These are phyloP conservation scores for Petrophora chlorosata DNA, from an alignment of 2,888 invertebrate species.

Conservation along the genomic window DNA sequence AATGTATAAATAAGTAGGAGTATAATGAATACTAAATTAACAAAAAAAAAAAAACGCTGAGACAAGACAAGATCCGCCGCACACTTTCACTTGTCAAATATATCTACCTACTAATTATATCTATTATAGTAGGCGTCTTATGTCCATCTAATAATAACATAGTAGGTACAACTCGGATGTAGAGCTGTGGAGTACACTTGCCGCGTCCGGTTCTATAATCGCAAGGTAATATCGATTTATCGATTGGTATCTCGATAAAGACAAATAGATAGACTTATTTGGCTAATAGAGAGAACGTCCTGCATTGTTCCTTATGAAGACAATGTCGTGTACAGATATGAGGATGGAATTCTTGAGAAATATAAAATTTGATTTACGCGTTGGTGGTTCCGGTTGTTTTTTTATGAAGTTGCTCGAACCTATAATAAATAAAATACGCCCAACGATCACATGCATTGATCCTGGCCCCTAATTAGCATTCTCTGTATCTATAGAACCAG, in stretches of 20 bases:
- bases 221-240: slow-evolving; percentile 39
- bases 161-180: slow-evolving; percentile 27
- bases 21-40: no score
- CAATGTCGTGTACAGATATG: slow-evolving; percentile 17
- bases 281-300: slow-evolving; percentile 26
- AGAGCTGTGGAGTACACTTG: slow-evolving; percentile 41
- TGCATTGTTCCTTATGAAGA: slow-evolving; percentile 27
- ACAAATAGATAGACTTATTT: slow-evolving; percentile 33
- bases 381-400: no score
- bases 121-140: slow-evolving; percentile 34
- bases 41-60: slow-evolving; percentile 6
- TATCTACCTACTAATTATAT: slow-evolving; percentile 32
- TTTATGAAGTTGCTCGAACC: no score
- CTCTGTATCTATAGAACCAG: no score
- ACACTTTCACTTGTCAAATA: slow-evolving; percentile 39
- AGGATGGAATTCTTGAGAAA: slow-evolving; percentile 8
- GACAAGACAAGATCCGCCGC: slow-evolving; percentile 16
- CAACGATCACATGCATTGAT: no score
- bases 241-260: slow-evolving; percentile 31
- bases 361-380: slow-evolving; percentile 12
- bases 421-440: no score
- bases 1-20: no score
- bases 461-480: no score
- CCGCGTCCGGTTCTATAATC: slow-evolving; percentile 48
- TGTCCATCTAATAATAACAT: slow-evolving; percentile 19